A percentile compares a stretch with the other conserved stretches of the same genome.
Conservation (phyloP, 2,113 vertebrate genomes). For the Chaenogobius annularis region DNA sequence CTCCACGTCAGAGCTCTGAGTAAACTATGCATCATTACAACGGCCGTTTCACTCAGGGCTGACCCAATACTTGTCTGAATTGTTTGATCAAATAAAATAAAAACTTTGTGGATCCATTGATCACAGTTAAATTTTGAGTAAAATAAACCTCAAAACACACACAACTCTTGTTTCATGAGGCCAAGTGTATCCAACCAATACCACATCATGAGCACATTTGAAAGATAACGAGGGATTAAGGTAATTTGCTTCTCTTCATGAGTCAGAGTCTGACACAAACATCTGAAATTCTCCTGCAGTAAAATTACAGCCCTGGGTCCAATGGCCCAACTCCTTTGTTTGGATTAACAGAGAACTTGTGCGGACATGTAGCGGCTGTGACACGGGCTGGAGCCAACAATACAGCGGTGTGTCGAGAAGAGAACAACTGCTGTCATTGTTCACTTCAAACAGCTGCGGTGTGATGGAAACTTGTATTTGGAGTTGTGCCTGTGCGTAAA, state of each 20-base stretch:
- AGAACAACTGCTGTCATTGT: constrained; percentile 50
- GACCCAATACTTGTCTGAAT: background rate
- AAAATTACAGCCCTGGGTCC: constrained; percentile 55
- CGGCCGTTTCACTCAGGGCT: background rate
- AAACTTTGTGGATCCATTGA: background rate
- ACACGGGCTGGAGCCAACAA: constrained; percentile 56
- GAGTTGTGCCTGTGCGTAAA: constrained; percentile 41
- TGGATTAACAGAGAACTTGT: constrained; percentile 58
- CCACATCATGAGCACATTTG: background rate
- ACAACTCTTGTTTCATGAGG: background rate
- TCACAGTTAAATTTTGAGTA: background rate
- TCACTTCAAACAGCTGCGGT: constrained; percentile 38
- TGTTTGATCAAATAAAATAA: background rate
- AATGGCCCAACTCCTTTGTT: constrained; percentile 41
- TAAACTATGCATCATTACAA: background rate
- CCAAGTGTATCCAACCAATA: too few relatives aligned
- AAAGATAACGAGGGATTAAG: background rate
- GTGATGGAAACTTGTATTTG: constrained; percentile 21
- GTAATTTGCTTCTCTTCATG: background rate
- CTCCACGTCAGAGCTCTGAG: background rate
- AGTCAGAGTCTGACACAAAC: background rate
- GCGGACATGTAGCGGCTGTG: constrained; percentile 60
- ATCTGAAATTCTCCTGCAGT: constrained; percentile 4
- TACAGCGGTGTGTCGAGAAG: constrained; percentile 6
- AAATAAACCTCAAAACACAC: background rate